These are phyloP conservation scores for Periophthalmodon schlosseri DNA, from an alignment of 2,113 vertebrate genomes.

Conservation along the genomic window DNA sequence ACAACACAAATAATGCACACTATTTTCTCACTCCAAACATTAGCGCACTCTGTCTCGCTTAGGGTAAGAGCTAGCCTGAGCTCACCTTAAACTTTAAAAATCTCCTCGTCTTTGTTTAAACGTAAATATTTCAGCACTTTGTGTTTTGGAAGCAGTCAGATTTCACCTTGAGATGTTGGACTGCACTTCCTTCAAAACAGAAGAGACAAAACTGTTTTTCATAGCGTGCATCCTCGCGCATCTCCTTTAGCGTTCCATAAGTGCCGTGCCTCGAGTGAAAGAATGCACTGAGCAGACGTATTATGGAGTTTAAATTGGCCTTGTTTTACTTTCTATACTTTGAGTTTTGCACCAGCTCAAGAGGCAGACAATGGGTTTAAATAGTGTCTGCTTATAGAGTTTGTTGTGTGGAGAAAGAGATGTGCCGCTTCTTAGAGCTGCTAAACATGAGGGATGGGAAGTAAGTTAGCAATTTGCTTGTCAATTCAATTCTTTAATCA, in stretches of 20 bases:
- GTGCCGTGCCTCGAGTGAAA: background rate
- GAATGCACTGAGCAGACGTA: background rate
- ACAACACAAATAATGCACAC: too few species aligned
- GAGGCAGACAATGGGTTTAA: background rate
- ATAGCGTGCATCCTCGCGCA: background rate
- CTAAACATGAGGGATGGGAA: too few species aligned
- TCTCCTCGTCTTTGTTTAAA: background rate
- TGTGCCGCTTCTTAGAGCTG: background rate
- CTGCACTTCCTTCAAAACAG: background rate
- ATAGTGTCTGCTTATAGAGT: background rate
- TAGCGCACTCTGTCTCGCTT: too few species aligned
- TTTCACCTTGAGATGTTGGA: background rate
- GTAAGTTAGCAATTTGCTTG: too few species aligned
- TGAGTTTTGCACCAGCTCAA: background rate
- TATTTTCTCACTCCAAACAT: too few species aligned
- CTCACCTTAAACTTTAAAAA: background rate
- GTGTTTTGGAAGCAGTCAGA: background rate
- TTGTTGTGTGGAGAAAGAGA: background rate
- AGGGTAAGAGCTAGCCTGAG: too few species aligned
- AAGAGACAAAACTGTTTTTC: background rate
- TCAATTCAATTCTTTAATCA: too few species aligned
- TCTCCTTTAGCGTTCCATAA: background rate
- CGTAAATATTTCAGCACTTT: background rate
- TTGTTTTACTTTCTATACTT: background rate
- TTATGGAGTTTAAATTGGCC: background rate